Evolutionary conservation across 1,140 invertebrate genomes (phyloP).

Genomic region (fruit fly (Drosophila melanogaster)): Release_6_plus_ISO1_MT NC_004354.4:16009001-16009500

Average conservation of each 20-base stretch:
- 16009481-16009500: not conserved
- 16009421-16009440: not conserved
- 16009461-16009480: not conserved
- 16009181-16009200: not conserved
- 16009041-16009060: slow-evolving; percentile 5
- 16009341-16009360: not conserved
- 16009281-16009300: slow-evolving; percentile 1
- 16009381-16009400: not conserved
- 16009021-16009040: slow-evolving; percentile 1
- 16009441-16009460: not conserved
- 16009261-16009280: slow-evolving; percentile 1
- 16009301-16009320: not conserved
- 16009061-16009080: not conserved
- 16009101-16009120: not conserved
- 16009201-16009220: not conserved
- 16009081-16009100: slow-evolving; percentile 1
- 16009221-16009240: not conserved
- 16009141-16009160: not conserved
- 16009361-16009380: not conserved
- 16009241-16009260: not conserved
- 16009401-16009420: not conserved
- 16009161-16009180: not conserved
- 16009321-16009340: slow-evolving; percentile 3
- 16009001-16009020: not conserved
- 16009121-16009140: slow-evolving; percentile 1